These are phyloP conservation scores for Cosmopolites sordidus DNA, from an alignment of 2,888 invertebrate genomes.

Conservation along the genomic window DNA sequence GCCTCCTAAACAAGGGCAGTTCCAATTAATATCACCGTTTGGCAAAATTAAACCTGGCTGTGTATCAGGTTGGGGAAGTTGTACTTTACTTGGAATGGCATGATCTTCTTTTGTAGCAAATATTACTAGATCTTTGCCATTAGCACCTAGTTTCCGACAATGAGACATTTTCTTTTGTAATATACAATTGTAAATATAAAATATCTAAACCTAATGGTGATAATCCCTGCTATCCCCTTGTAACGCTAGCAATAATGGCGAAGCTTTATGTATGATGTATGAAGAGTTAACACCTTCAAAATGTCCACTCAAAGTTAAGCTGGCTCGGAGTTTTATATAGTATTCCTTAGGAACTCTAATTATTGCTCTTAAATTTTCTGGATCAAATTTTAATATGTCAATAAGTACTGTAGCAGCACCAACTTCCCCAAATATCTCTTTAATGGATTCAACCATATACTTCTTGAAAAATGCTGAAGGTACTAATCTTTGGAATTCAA, in stretches of 20 bases:
- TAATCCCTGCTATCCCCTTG: slow-evolving; percentile 45
- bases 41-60: slow-evolving; percentile 76
- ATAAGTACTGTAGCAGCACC: slow-evolving; percentile 52
- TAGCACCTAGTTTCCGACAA: slow-evolving; percentile 49
- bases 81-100: slow-evolving; percentile 64
- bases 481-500: slow-evolving; percentile 47
- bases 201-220: slow-evolving; percentile 33
- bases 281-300: slow-evolving; percentile 53
- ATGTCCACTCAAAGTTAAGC: slow-evolving; percentile 52
- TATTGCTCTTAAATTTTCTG: slow-evolving; percentile 49
- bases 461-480: slow-evolving; percentile 55
- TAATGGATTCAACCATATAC: slow-evolving; percentile 53
- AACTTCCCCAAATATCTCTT: slow-evolving; percentile 56
- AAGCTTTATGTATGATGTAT: slow-evolving; percentile 54
- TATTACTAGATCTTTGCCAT: slow-evolving; percentile 77
- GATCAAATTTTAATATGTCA: slow-evolving; percentile 57
- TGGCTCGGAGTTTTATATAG: slow-evolving; percentile 56
- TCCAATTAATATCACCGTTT: slow-evolving; percentile 93
- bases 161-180: slow-evolving; percentile 44
- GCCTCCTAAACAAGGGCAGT: slow-evolving; percentile 94
- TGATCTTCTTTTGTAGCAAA: slow-evolving; percentile 80
- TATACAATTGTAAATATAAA: not conserved
- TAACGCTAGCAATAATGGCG: slow-evolving; percentile 46
- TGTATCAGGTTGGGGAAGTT: slow-evolving; percentile 67
- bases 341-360: slow-evolving; percentile 53